phyloP scores from a whole-genome alignment of 2,797 vertebrate species.

The Manis pentadactyla region DNA sequence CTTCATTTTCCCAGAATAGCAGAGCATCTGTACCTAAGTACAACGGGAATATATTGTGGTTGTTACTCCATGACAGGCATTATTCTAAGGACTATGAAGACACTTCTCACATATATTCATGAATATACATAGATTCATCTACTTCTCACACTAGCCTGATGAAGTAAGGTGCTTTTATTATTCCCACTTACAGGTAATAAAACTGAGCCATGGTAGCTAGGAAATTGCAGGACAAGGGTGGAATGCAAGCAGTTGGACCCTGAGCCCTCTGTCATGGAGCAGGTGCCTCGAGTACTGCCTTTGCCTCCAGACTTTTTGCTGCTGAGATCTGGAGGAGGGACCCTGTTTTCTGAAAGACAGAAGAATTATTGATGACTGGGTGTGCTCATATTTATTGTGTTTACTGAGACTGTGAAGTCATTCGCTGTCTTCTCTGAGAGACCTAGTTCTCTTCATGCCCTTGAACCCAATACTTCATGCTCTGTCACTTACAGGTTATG shows the following conservation, averaged over 20 bases:
- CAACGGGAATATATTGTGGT: background rate
- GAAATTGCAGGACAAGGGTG: background rate
- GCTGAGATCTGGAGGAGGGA: background rate
- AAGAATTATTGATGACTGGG: background rate
- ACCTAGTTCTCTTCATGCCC: background rate
- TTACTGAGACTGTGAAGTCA: background rate
- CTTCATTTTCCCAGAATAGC: background rate
- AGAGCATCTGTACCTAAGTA: background rate
- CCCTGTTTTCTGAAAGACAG: background rate
- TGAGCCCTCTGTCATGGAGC: background rate
- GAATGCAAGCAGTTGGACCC: background rate
- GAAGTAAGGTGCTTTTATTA: background rate
- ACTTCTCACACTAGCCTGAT: background rate
- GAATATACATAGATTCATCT: background rate
- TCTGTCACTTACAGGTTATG: constrained; percentile 91
- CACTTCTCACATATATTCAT: background rate
- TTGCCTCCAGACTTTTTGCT: background rate
- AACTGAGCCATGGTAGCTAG: background rate
- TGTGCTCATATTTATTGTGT: background rate
- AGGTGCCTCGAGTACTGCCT: background rate
- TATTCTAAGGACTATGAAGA: background rate
- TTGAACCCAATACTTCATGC: background rate
- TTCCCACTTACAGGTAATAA: background rate
- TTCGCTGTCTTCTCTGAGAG: background rate
- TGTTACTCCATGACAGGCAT: background rate